phyloP scores from a whole-genome alignment of 2,113 vertebrate species.

The Catharus fuscescens region DNA sequence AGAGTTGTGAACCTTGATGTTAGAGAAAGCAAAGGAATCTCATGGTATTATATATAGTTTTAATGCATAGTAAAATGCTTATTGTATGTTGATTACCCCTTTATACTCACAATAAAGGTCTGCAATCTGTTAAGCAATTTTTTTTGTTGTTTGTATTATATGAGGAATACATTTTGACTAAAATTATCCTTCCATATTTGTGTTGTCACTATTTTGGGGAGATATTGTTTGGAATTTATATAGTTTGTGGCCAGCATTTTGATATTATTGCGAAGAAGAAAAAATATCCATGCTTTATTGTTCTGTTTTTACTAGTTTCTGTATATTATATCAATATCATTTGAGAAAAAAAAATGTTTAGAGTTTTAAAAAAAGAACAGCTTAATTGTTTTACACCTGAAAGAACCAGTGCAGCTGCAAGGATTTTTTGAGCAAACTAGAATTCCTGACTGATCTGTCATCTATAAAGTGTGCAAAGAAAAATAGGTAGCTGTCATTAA shows the following conservation, averaged over 20 bases:
- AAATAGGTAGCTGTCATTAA: slow-evolving; percentile 79
- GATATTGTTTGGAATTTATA: background rate
- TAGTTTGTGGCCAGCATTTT: background rate
- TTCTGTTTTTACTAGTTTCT: background rate
- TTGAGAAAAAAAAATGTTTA: slow-evolving; percentile 10
- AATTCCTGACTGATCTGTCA: slow-evolving; percentile 75
- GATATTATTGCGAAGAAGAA: background rate
- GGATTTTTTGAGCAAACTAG: slow-evolving; percentile 61
- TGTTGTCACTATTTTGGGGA: background rate
- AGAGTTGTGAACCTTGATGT: slow-evolving; percentile 45
- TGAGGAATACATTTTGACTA: slow-evolving; percentile 40
- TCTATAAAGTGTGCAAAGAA: slow-evolving; percentile 75
- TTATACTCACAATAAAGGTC: slow-evolving; percentile 68
- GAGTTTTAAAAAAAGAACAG: slow-evolving; percentile 47
- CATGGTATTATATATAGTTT: slow-evolving; percentile 66
- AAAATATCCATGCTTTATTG: background rate
- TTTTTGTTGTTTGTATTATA: slow-evolving; percentile 26
- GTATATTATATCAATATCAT: background rate
- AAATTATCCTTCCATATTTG: slow-evolving; percentile 51
- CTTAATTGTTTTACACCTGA: slow-evolving; percentile 66
- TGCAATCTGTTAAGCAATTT: slow-evolving; percentile 69
- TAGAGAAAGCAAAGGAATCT: slow-evolving; percentile 60
- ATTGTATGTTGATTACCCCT: slow-evolving; percentile 68
- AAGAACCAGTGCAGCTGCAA: slow-evolving; percentile 57
- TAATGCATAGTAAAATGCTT: slow-evolving; percentile 65